Conservation (phyloP, 64 coral and sea anemone genomes). For the Trachythela sp. region DNA sequence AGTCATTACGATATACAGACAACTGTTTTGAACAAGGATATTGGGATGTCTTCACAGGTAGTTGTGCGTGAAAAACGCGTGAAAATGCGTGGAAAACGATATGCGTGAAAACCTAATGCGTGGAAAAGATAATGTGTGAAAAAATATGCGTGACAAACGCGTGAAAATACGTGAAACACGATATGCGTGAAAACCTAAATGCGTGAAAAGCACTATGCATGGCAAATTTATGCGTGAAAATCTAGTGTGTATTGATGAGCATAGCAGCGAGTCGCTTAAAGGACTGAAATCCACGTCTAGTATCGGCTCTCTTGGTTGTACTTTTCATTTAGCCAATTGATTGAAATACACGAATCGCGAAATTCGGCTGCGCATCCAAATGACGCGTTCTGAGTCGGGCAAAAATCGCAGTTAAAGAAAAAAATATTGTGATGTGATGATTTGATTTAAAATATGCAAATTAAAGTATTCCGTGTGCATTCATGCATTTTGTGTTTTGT, state of each 20-base stretch:
- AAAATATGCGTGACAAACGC: neutral
- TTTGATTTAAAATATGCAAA: no score
- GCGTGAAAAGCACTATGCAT: neutral
- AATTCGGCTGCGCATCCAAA: no score
- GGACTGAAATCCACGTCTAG: neutral
- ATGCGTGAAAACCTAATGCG: slow-evolving; percentile 2
- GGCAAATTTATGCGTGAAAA: neutral
- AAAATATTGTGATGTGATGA: no score
- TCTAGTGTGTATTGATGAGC: neutral
- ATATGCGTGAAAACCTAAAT: neutral
- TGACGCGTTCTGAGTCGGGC: no score
- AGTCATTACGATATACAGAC: neutral
- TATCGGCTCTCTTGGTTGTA: no score
- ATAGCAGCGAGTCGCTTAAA: no score
- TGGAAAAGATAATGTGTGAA: no score
- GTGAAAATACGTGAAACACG: neutral
- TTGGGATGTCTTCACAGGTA: slow-evolving; percentile 1
- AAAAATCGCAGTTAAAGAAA: no score
- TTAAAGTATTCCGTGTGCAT: no score
- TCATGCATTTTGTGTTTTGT: no score
- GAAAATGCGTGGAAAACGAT: neutral
- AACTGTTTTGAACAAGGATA: neutral
- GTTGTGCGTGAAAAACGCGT: neutral
- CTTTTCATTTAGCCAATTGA: no score
- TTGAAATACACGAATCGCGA: no score